These are phyloP conservation scores for Sebastes oblongus DNA, from an alignment of 2,797 vertebrate genomes.

Conservation along the genomic window DNA sequence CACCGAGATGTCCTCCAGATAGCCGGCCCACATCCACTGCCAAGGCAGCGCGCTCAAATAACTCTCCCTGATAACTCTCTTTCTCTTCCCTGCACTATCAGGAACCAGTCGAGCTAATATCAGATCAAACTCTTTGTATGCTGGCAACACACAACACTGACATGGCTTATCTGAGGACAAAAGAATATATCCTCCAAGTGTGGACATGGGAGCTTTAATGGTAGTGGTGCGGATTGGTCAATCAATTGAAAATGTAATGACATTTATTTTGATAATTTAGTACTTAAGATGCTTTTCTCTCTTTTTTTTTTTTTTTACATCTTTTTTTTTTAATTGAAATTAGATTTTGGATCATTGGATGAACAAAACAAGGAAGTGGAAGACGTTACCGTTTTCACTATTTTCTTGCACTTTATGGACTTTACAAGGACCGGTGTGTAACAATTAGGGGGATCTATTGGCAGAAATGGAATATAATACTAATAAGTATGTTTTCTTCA, in stretches of 20 bases:
- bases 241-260: not conserved
- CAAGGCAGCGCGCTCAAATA: slow-evolving; percentile 65
- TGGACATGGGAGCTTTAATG: not conserved
- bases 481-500: no score
- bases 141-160: slow-evolving; percentile 14
- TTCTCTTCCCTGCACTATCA: slow-evolving; percentile 54
- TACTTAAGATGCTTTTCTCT: not conserved
- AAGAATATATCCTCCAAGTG: not conserved
- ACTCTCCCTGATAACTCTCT: slow-evolving; percentile 73
- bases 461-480: no score
- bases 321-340: not conserved
- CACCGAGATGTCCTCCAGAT: slow-evolving; percentile 82
- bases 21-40: slow-evolving; percentile 60
- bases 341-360: not conserved
- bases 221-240: not conserved
- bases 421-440: no score
- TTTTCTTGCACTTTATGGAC: no score
- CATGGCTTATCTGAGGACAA: slow-evolving; percentile 11
- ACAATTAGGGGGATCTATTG: no score
- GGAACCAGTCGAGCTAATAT: slow-evolving; percentile 39
- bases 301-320: not conserved
- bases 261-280: not conserved
- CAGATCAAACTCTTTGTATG: slow-evolving; percentile 43
- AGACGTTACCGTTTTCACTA: not conserved
- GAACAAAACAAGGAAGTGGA: not conserved